Percentiles rank a stretch among this genome's conserved stretches.
Conservation (phyloP, 2,797 vertebrate species). For the Syngnathus rostellatus region DNA sequence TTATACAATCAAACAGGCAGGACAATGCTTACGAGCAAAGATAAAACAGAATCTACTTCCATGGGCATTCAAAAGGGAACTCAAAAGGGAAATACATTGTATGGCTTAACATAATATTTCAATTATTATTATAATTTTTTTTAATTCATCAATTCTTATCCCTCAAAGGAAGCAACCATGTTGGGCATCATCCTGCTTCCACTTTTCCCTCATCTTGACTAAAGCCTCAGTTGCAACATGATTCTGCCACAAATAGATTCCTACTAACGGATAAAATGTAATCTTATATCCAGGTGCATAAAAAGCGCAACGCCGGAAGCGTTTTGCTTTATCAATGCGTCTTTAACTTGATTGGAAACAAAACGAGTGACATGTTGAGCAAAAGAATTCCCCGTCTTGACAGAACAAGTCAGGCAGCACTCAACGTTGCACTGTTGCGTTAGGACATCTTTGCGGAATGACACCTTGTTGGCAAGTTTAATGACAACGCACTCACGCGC, state of each 20-base stretch:
- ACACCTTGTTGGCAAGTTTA: constrained; percentile 13
- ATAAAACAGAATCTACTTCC: neutral
- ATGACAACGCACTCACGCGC: constrained; percentile 11
- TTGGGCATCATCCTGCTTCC: too few relatives aligned
- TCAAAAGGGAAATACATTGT: too few relatives aligned
- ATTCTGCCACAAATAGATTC: too few relatives aligned
- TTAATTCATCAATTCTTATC: too few relatives aligned
- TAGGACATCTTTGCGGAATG: constrained; percentile 13
- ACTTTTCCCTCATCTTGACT: too few relatives aligned
- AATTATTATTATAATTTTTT: too few relatives aligned
- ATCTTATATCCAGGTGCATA: neutral
- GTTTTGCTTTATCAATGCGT: neutral
- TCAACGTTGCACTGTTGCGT: constrained; percentile 6
- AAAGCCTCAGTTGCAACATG: too few relatives aligned
- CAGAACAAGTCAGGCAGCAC: constrained; percentile 41
- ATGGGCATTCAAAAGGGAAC: neutral
- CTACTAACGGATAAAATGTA: neutral
- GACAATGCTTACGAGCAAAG: neutral
- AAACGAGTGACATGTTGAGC: constrained; percentile 1
- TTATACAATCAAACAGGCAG: neutral
- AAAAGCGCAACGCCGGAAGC: neutral
- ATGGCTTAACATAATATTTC: too few relatives aligned
- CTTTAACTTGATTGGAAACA: neutral
- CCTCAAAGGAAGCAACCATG: too few relatives aligned
- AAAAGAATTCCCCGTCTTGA: constrained; percentile 25